Base-by-base conservation (phyloP, 2,797 vertebrate species). In the Oreonectes daqikongensis region DNA sequence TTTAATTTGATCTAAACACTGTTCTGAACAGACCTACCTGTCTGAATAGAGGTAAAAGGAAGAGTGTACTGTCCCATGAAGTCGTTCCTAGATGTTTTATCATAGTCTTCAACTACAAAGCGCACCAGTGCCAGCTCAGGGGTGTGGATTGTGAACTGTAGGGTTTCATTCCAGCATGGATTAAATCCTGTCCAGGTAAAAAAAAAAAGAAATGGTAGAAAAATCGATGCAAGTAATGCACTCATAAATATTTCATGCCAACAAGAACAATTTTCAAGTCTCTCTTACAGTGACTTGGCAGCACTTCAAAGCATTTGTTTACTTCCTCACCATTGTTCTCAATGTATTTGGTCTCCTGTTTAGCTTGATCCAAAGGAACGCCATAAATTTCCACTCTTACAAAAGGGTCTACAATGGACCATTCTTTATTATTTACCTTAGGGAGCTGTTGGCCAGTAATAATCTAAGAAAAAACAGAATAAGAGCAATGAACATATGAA, bases 381-480 rank as follows among this genome's bases (percentile, higher is more conserved):
- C 97, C 97, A 0, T 94, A 94, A 81, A 99, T 90, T 86, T 98
- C 95, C 82, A 98, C 95, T 1, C 94, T 92, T 80, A 99, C 97
- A 80, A 99, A 83, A 0, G 97, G 97, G 84, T 99, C 97, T 0
- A 97, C 94, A 30, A 99, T 92, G 1, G 94, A 94, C 65, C 89
- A 92, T 0, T 95, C 94, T 83, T 96, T 97, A 88, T 93, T 94
- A 72, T 92, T 95, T 79, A 96, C 92, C 87, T 99, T 98, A 28
- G 97, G 97, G 4, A 98, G 91, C 83, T 96, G 96, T 86, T 99
- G 97, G 50, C 95, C 97, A 0, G 97, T 99, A 78, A 99, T 96
- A 69, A 99, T 92, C 97, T 98, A 89, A 18, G 11, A 20, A 38
- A 11, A 77, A 10, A 6, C 50, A 46, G 2, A 42, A 42, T 12